Conservation (phyloP, 2,888 invertebrate genomes). For the Drosophila vallismaia region DNA sequence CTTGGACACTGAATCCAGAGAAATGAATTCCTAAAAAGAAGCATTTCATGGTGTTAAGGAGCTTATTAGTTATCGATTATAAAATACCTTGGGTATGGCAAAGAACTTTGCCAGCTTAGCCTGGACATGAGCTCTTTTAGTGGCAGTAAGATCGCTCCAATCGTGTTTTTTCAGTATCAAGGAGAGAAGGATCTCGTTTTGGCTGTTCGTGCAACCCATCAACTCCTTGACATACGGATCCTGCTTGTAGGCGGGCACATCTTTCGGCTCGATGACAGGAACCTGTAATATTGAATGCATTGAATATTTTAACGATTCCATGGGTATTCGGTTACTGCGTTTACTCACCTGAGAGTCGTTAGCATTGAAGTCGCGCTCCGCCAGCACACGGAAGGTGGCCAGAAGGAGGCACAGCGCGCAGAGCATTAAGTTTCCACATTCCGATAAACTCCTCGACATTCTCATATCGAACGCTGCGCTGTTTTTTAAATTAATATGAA, state of each 20-base stretch:
- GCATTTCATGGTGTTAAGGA: background rate
- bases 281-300: conserved; percentile 53
- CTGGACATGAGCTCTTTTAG: conserved; percentile 80
- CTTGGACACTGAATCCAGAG: conserved; percentile 80
- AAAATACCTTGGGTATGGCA: conserved; percentile 82
- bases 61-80: background rate
- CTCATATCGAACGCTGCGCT: conserved; percentile 40
- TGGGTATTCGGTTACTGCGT: background rate
- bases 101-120: conserved; percentile 83
- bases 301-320: background rate
- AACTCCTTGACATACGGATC: conserved; percentile 80
- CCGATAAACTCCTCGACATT: conserved; percentile 55
- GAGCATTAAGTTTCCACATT: conserved; percentile 42
- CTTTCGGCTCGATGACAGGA: conserved; percentile 79
- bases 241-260: conserved; percentile 76
- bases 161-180: conserved; percentile 81
- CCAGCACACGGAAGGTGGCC: conserved; percentile 50
- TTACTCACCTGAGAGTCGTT: conserved; percentile 82
- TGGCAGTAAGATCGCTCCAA: conserved; percentile 80
- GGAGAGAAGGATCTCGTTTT: conserved; percentile 82
- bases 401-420: conserved; percentile 12
- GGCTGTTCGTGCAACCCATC: conserved; percentile 79
- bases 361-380: conserved; percentile 83
- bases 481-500: conserved; percentile 26
- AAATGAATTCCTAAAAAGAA: conserved; percentile 80